A percentile compares a stretch with the other conserved stretches of the same genome.
Evolutionary conservation across 64 coral and sea anemone genomes (phyloP).

Genomic region (Stichodactyla helianthus): DNA sequence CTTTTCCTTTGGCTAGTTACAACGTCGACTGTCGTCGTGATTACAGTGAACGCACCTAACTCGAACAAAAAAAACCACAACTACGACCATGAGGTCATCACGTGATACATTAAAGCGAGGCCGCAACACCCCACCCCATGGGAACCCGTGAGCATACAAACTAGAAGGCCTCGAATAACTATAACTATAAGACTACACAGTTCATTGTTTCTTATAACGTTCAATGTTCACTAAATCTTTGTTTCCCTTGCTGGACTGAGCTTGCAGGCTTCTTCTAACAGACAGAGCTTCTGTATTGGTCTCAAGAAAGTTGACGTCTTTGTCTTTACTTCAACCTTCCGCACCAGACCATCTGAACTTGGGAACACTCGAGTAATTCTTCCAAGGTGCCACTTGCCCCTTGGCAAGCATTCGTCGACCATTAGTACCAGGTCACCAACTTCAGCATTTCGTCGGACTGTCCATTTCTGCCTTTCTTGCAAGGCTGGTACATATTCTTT

Average conservation of each 20-base stretch:
- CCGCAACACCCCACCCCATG: slow-evolving; percentile 38
- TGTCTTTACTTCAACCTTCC: too few relatives aligned
- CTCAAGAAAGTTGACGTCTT: slow-evolving; percentile 21
- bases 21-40: too few relatives aligned
- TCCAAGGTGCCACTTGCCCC: slow-evolving; percentile 14
- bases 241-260: neutral
- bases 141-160: slow-evolving; percentile 17
- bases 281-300: slow-evolving; percentile 36
- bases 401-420: neutral
- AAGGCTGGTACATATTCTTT: neutral
- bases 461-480: neutral
- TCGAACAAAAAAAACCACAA: too few relatives aligned
- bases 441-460: neutral
- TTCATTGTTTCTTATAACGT: neutral
- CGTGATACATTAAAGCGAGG: too few relatives aligned
- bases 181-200: neutral
- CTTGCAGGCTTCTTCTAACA: slow-evolving; percentile 17
- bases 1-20: too few relatives aligned
- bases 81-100: too few relatives aligned
- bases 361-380: neutral
- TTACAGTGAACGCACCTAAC: too few relatives aligned
- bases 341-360: neutral
- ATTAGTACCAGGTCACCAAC: slow-evolving; percentile 24
- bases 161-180: neutral
- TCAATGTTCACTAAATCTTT: slow-evolving; percentile 7